These are phyloP conservation scores for Hiodon alosoides DNA, from an alignment of 2,113 vertebrate genomes.

Conservation along the genomic window DNA sequence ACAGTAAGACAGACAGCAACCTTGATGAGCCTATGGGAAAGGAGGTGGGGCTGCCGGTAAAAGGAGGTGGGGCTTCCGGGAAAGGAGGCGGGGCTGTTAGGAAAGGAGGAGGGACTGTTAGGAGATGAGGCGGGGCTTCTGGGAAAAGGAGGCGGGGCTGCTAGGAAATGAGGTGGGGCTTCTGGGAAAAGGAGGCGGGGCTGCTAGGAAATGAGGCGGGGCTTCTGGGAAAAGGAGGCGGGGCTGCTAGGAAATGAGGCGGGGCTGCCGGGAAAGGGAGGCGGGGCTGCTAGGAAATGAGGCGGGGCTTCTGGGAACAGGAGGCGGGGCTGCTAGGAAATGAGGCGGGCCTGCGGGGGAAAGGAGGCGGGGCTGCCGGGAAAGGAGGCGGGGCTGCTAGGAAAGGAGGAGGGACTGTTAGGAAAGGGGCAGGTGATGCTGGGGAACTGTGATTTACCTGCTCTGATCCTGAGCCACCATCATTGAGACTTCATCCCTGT, in stretches of 20 bases:
- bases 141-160: not conserved
- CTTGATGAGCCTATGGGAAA: not conserved
- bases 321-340: not conserved
- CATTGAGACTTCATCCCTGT: no score
- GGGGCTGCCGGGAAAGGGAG: not conserved
- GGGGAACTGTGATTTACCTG: no score
- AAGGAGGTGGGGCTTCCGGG: not conserved
- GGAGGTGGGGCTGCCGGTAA: not conserved
- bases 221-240: not conserved
- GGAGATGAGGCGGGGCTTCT: not conserved
- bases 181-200: not conserved
- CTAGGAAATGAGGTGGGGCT: not conserved
- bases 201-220: not conserved
- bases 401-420: not conserved
- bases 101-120: not conserved
- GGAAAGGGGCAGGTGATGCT: not conserved
- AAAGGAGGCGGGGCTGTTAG: not conserved
- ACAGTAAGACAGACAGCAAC: conserved; percentile 17
- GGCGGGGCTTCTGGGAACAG: no score
- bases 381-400: not conserved
- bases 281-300: not conserved
- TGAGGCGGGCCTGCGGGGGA: no score
- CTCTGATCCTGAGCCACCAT: no score
- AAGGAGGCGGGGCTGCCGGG: not conserved
- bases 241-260: not conserved